A percentile compares a stretch with the other conserved stretches of the same genome.
These are phyloP conservation scores for Synanthedon myopaeformis DNA, from an alignment of 2,888 invertebrate species.

Conservation along the genomic window DNA sequence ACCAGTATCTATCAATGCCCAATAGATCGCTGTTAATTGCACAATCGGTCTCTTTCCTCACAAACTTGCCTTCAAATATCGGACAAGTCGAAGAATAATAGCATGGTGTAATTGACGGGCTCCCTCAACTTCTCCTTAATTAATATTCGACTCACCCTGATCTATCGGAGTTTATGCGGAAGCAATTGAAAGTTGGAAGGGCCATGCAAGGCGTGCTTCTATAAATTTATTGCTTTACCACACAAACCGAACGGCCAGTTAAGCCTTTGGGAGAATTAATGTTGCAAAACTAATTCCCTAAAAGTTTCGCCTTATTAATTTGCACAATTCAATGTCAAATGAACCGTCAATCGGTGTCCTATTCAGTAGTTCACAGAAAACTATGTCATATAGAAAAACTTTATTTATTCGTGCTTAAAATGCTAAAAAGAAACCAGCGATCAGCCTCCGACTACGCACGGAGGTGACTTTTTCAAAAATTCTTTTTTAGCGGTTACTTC, in stretches of 20 bases:
- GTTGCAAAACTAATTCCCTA: neutral
- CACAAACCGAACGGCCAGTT: neutral
- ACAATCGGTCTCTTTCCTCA: constrained; percentile 11
- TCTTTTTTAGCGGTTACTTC: too few relatives aligned
- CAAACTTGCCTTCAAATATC: constrained; percentile 15
- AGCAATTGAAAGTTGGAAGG: constrained; percentile 4
- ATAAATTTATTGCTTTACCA: neutral
- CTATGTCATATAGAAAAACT: too few relatives aligned
- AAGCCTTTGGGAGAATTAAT: neutral
- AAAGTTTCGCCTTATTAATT: neutral
- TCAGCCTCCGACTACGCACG: too few relatives aligned
- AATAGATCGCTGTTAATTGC: constrained; percentile 13
- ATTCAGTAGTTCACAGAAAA: too few relatives aligned
- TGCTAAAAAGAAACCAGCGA: too few relatives aligned
- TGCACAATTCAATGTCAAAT: too few relatives aligned
- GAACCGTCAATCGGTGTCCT: too few relatives aligned
- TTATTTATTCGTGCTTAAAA: too few relatives aligned
- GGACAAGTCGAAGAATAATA: constrained; percentile 33
- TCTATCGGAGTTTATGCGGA: constrained; percentile 30
- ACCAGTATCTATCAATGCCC: constrained; percentile 5
- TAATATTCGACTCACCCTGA: constrained; percentile 33
- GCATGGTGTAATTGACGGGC: constrained; percentile 35
- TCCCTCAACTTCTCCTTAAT: constrained; percentile 37
- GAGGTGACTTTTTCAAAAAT: too few relatives aligned
- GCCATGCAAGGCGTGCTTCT: neutral